These are phyloP conservation scores for Litocranius walleri DNA, from an alignment of 2,113 vertebrate species.

Conservation along the genomic window DNA sequence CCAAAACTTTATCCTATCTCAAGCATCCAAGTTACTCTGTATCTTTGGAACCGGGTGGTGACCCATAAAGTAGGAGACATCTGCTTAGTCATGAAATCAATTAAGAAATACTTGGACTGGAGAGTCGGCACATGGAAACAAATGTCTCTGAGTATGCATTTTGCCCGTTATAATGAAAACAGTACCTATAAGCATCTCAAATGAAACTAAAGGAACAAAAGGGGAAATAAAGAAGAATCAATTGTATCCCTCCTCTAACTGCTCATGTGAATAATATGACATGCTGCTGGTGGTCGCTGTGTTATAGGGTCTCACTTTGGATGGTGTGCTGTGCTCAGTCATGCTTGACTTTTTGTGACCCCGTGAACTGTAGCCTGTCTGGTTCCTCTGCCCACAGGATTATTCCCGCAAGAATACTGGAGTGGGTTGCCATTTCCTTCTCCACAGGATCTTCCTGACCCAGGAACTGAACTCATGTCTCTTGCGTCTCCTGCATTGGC, in stretches of 20 bases:
- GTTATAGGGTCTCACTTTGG: neutral
- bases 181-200: neutral
- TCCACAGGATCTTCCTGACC: neutral
- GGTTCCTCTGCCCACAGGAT: neutral
- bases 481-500: neutral
- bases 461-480: neutral
- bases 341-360: neutral
- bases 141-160: neutral
- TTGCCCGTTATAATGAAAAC: neutral
- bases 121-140: neutral
- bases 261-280: neutral
- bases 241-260: neutral
- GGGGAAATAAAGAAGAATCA: neutral
- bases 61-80: neutral
- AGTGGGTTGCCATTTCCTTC: neutral
- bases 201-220: neutral
- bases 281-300: neutral
- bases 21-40: neutral
- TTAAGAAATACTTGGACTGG: neutral
- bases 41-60: neutral
- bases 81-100: neutral
- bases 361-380: neutral
- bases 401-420: neutral
- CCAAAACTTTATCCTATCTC: neutral
- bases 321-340: neutral